A percentile compares a stretch with the other conserved stretches of the same genome.
phyloP scores from a whole-genome alignment of 2,888 invertebrate species.

The Acronicta psi region DNA sequence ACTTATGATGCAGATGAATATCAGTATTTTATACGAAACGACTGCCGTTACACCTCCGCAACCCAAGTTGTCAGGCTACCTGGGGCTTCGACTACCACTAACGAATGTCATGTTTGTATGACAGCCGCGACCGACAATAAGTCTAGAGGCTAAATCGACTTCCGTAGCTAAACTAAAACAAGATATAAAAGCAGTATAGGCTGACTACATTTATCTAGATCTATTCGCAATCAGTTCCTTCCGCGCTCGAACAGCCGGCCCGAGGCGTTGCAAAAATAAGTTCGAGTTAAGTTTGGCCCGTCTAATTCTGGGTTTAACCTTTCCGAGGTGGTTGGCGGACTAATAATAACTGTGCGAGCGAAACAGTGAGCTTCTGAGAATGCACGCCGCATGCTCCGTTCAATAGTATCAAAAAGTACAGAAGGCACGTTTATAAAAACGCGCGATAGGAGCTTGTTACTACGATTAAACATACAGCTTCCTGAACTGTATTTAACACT shows the following conservation, averaged over 20 bases:
- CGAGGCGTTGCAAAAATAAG: constrained; percentile 75
- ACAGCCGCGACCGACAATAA: no score
- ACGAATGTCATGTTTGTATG: no score
- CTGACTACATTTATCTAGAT: constrained; percentile 29
- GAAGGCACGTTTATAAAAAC: constrained; percentile 19
- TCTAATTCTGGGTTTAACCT: constrained; percentile 84
- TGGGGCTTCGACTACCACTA: no score
- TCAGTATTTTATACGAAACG: no score
- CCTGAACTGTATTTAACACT: no score
- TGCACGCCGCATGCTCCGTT: constrained; percentile 62
- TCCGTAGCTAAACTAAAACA: no score
- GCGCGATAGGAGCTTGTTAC: background rate
- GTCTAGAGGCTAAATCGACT: no score
- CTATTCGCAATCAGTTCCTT: constrained; percentile 46
- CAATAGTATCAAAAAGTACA: constrained; percentile 6
- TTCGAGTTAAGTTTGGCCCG: constrained; percentile 81
- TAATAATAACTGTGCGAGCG: constrained; percentile 73
- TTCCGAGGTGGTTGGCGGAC: constrained; percentile 75
- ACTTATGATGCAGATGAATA: no score
- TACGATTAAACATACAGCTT: background rate
- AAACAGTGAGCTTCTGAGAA: constrained; percentile 68
- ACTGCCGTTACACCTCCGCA: no score
- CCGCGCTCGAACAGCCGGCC: constrained; percentile 48
- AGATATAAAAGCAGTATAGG: no score
- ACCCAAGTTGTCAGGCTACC: no score